phyloP scores from a whole-genome alignment of 1,140 invertebrate species.

The Hormaphis cornu region DNA sequence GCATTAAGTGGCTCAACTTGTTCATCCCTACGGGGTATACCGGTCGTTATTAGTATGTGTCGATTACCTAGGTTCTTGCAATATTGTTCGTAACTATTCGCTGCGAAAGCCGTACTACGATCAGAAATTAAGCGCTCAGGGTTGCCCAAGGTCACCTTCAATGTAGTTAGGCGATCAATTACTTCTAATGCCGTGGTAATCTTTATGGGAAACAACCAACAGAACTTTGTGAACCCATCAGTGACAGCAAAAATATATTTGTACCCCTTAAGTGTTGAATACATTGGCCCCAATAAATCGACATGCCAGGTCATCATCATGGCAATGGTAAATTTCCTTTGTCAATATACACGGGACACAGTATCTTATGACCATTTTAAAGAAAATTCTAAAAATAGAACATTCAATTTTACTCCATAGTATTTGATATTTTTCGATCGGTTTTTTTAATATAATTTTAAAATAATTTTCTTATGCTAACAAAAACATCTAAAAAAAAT shows the following conservation, averaged over 20 bases:
- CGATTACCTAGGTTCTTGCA: not conserved
- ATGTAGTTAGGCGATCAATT: not conserved
- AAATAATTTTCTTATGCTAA: too few relatives aligned
- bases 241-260: not conserved
- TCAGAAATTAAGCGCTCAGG: not conserved
- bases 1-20: not conserved
- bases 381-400: too few relatives aligned
- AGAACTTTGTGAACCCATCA: constrained; percentile 16
- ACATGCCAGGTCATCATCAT: not conserved
- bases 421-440: too few relatives aligned
- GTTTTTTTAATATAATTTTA: too few relatives aligned
- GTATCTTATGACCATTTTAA: not conserved
- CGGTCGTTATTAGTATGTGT: not conserved
- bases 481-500: too few relatives aligned
- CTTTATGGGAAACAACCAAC: not conserved
- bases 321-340: not conserved
- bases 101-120: not conserved
- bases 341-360: constrained; percentile 5
- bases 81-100: not conserved
- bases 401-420: too few relatives aligned
- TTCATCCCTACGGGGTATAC: not conserved
- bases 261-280: not conserved
- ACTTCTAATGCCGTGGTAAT: not conserved
- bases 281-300: not conserved
- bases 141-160: not conserved